Conservation (phyloP, 2,113 vertebrate species). For the Trochalopteron elliotii region DNA sequence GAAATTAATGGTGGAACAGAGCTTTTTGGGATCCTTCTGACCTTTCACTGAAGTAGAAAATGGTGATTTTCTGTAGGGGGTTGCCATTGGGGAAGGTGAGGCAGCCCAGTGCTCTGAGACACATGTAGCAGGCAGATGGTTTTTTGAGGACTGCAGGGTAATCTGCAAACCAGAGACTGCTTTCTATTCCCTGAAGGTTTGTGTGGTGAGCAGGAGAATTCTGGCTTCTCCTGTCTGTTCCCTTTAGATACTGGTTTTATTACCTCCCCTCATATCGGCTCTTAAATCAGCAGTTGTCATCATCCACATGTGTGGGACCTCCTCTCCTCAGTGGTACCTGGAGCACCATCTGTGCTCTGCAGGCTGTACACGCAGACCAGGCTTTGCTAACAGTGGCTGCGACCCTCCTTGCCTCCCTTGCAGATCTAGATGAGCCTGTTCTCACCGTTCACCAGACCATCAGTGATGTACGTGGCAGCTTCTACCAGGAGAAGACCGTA, state of each 20-base stretch:
- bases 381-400: slow-evolving; percentile 7
- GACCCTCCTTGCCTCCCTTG: slow-evolving; percentile 39
- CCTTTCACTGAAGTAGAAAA: not conserved
- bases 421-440: slow-evolving; percentile 92
- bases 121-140: not conserved
- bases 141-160: not conserved
- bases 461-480: slow-evolving; percentile 93
- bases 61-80: not conserved
- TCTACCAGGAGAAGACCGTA: slow-evolving; percentile 98
- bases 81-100: not conserved
- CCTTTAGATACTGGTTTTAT: not conserved
- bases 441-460: slow-evolving; percentile 97
- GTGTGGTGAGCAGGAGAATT: not conserved
- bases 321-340: not conserved
- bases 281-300: not conserved
- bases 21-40: not conserved
- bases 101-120: not conserved
- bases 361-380: not conserved
- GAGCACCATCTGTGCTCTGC: slow-evolving; percentile 6
- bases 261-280: not conserved
- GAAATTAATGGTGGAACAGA: not conserved
- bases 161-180: not conserved
- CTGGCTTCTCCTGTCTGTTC: slow-evolving; percentile 27
- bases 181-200: not conserved
- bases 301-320: not conserved